Percentiles rank a stretch among this genome's conserved stretches.
phyloP scores from a whole-genome alignment of 2,113 vertebrate species.

The Microtus pennsylvanicus region DNA sequence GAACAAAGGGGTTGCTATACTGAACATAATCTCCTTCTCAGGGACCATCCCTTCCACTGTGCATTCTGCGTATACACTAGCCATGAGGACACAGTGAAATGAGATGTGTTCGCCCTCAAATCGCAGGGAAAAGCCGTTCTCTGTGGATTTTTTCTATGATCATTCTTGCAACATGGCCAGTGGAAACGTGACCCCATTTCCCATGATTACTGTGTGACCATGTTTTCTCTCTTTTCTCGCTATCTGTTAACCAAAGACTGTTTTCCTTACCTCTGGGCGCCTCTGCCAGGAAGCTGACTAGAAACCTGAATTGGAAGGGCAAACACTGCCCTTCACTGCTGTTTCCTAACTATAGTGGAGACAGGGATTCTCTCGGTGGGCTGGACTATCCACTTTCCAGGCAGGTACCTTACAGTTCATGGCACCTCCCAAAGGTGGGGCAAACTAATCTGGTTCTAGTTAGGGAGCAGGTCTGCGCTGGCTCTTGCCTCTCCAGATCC shows the following conservation, averaged over 20 bases:
- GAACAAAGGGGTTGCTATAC: not conserved
- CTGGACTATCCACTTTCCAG: not conserved
- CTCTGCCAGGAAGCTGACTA: not conserved
- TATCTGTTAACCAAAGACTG: not conserved
- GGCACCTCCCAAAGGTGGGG: not conserved
- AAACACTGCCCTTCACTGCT: not conserved
- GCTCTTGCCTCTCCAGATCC: not conserved
- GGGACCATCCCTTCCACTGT: not conserved
- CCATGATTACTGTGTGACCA: not conserved
- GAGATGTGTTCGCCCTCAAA: not conserved
- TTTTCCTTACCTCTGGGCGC: not conserved
- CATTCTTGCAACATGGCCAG: not conserved
- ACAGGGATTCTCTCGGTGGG: not conserved
- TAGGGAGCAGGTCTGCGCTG: not conserved
- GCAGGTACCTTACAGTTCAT: not conserved
- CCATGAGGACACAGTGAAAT: not conserved
- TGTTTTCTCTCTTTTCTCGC: not conserved
- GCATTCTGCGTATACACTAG: not conserved
- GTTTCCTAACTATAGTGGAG: not conserved
- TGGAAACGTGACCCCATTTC: not conserved
- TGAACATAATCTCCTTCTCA: slow-evolving; percentile 2
- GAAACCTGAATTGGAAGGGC: not conserved
- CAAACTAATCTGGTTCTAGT: not conserved
- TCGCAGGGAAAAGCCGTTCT: not conserved
- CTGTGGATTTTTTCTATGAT: not conserved